Conservation (phyloP, 2,888 invertebrate species). For the Hirtodrosophila confusa region DNA sequence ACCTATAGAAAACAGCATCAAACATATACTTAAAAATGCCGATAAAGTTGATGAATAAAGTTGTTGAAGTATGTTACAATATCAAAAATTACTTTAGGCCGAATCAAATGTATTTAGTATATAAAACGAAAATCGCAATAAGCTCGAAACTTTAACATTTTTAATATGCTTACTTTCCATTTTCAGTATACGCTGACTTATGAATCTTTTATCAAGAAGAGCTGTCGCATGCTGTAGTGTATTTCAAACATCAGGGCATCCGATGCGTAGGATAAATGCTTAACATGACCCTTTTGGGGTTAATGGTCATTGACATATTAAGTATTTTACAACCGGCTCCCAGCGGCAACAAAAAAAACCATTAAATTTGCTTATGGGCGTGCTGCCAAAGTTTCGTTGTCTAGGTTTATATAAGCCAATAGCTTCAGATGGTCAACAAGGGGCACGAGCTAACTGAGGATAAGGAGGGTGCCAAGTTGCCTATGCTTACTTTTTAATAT, state of each 20-base stretch:
- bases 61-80: too few relatives aligned
- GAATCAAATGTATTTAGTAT: too few relatives aligned
- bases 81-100: too few relatives aligned
- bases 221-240: too few relatives aligned
- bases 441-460: not conserved
- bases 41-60: too few relatives aligned
- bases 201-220: too few relatives aligned
- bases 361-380: slow-evolving; percentile 21
- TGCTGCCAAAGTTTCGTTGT: slow-evolving; percentile 3
- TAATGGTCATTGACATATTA: slow-evolving; percentile 18
- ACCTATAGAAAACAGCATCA: too few relatives aligned
- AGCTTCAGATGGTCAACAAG: slow-evolving; percentile 8
- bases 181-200: too few relatives aligned
- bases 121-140: too few relatives aligned
- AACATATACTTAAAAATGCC: too few relatives aligned
- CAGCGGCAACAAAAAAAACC: slow-evolving; percentile 1
- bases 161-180: too few relatives aligned
- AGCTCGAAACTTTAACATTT: too few relatives aligned
- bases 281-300: not conserved
- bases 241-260: not conserved
- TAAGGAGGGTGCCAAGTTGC: slow-evolving; percentile 27
- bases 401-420: not conserved
- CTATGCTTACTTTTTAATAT: slow-evolving; percentile 10
- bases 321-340: slow-evolving; percentile 14
- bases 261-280: not conserved